Percentiles rank a stretch among this genome's conserved stretches.
These are phyloP conservation scores for Chironex yamaguchii DNA, from an alignment of 30 jellyfish, hydroid and myxozoan genomes.

Conservation along the genomic window DNA sequence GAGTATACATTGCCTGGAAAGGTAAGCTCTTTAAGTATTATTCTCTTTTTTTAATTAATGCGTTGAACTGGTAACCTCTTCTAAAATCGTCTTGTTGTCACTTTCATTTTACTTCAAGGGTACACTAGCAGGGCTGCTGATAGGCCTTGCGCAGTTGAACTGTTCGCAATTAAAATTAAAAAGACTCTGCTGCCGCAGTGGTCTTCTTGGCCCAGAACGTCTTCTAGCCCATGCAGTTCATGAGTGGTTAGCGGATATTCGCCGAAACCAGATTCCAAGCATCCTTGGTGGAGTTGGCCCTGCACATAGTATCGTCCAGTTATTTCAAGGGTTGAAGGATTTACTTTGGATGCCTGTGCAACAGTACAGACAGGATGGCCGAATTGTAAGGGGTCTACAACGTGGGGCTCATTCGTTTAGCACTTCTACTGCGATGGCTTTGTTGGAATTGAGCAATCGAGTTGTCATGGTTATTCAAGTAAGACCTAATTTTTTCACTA, in stretches of 20 bases:
- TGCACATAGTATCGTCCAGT: slow-evolving; percentile 90
- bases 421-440: slow-evolving; percentile 99
- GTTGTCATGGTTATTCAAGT: slow-evolving; percentile 94
- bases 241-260: slow-evolving; percentile 95
- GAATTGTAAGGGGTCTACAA: slow-evolving; percentile 95
- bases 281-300: slow-evolving; percentile 99
- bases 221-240: slow-evolving; percentile 70
- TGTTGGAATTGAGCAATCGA: slow-evolving; percentile 87
- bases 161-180: slow-evolving; percentile 91
- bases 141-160: slow-evolving; percentile 94
- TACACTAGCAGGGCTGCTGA: slow-evolving; percentile 89
- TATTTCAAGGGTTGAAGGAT: slow-evolving; percentile 95
- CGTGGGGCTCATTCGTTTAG: slow-evolving; percentile 99
- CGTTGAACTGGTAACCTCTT: too few species aligned
- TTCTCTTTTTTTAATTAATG: too few species aligned
- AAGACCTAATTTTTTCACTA: not conserved
- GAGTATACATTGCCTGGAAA: too few species aligned
- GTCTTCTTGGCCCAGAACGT: slow-evolving; percentile 92
- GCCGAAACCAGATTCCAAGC: slow-evolving; percentile 86
- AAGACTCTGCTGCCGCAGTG: slow-evolving; percentile 96
- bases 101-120: slow-evolving; percentile 90
- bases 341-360: slow-evolving; percentile 97
- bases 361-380: slow-evolving; percentile 98
- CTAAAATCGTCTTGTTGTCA: too few species aligned
- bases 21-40: too few species aligned